Evolutionary conservation across 2,113 vertebrate species (phyloP), one percentile per base, ranked within the genome.

Genomic region (Canis aureus): DNA sequence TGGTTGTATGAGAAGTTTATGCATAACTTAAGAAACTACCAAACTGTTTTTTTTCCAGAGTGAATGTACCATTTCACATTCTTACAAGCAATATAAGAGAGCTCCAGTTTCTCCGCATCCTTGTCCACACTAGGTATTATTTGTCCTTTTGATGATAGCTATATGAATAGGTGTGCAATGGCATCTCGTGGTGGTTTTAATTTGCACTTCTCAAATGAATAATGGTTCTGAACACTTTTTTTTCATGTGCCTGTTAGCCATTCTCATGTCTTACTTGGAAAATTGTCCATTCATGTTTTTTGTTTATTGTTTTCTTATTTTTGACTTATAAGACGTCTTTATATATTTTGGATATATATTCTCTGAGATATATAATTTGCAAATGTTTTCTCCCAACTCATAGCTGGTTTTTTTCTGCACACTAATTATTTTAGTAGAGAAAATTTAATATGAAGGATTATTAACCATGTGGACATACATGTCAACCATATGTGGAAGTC

Each of bases 381-480:
- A 67, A 86, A 69, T 62, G 5, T 73, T 86, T 90, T 86, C 38
- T 95, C 51, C 73, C 38, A 81, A 76, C 32, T 76, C 43, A 2
- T 89, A 89, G 66, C 73, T 81, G 29, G 29, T 81, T 6, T 96
- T 57, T 69, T 57, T 35, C 29, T 43, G 55, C 2, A 85, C 9
- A 38, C 67, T 11, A 35, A 15, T 86, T 74, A 29, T 59, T 94
- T 94, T 71, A 69, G 59, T 32, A 78, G 13, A 74, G 57, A 69
- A 3, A 86, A 62, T 91, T 93, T 69, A 62, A 64, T 71, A 82
- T 90, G 80, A 87, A 51, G 25, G 86, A 90, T 64, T 82, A 11
- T 76, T 82, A 95, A 60, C 51, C 8, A 0, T 92, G 29, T 93
- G 83, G 53, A 64, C 27, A 71, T 89, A 25, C 8, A 59, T 23